Percentiles rank a stretch among this genome's conserved stretches.
Evolutionary conservation across 2,113 vertebrate genomes (phyloP).

Genomic region (Phocoena phocoena): DNA sequence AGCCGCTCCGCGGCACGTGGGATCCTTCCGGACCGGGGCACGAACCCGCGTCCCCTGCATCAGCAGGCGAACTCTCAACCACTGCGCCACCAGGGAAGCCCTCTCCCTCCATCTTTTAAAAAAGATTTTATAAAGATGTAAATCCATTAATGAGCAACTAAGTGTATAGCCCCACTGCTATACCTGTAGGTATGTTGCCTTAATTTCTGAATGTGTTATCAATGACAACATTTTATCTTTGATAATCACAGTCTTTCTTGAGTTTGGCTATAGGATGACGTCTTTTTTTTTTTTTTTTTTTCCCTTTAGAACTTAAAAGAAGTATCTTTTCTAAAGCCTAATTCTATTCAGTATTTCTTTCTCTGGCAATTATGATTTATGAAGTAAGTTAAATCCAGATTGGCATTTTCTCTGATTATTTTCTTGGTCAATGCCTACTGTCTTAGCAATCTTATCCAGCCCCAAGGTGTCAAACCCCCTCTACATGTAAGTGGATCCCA

Average conservation of each 20-base stretch:
- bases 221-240: background rate
- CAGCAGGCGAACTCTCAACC: no score
- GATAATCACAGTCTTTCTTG: background rate
- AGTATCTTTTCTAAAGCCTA: background rate
- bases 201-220: background rate
- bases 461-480: background rate
- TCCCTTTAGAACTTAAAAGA: background rate
- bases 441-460: background rate
- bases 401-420: background rate
- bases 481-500: background rate
- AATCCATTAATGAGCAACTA: background rate
- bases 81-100: no score
- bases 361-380: background rate
- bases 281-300: background rate
- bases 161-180: background rate
- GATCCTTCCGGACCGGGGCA: no score
- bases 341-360: background rate
- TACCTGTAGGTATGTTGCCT: background rate
- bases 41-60: no score
- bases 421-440: background rate
- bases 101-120: background rate
- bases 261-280: background rate
- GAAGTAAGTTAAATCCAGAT: background rate
- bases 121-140: background rate
- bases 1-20: no score